Conservation (phyloP, 2,113 vertebrate species). For the Percopsis transmontana region DNA sequence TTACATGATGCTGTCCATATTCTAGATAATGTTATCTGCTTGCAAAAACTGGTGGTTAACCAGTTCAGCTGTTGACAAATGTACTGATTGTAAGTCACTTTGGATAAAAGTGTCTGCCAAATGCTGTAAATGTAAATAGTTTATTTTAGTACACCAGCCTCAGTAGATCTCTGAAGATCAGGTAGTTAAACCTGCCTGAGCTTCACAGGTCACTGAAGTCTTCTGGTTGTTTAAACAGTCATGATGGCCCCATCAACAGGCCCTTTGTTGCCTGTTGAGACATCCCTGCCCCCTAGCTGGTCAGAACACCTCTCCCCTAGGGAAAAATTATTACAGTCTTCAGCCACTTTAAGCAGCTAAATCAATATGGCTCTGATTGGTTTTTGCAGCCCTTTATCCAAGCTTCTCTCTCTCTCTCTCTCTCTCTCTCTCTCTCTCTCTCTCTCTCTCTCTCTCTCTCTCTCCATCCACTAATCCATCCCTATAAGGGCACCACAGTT, state of each 20-base stretch:
- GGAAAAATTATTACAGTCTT: conserved; percentile 43
- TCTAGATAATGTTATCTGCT: too few species aligned
- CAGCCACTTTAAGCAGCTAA: conserved; percentile 38
- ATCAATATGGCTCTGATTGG: conserved; percentile 53
- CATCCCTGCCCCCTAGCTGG: conserved; percentile 22
- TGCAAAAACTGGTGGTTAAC: too few species aligned
- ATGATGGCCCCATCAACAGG: not conserved
- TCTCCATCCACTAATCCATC: not conserved
- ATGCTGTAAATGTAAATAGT: too few species aligned
- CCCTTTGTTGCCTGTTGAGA: conserved; percentile 6
- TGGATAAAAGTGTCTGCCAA: too few species aligned
- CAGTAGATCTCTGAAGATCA: conserved; percentile 24
- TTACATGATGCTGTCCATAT: too few species aligned
- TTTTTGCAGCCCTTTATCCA: conserved; percentile 22
- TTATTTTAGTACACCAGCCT: conserved; percentile 35
- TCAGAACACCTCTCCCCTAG: conserved; percentile 38
- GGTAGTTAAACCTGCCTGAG: conserved; percentile 16
- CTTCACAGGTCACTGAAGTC: conserved; percentile 12
- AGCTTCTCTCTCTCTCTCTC: not conserved
- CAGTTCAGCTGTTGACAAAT: too few species aligned
- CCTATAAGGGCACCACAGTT: not conserved
- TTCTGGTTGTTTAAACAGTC: conserved; percentile 41
- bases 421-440: conserved; percentile 1
- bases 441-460: not conserved
- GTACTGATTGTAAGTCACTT: too few species aligned